Conservation (phyloP, 2,113 vertebrate genomes). For the Mesoclemmys tuberculata region DNA sequence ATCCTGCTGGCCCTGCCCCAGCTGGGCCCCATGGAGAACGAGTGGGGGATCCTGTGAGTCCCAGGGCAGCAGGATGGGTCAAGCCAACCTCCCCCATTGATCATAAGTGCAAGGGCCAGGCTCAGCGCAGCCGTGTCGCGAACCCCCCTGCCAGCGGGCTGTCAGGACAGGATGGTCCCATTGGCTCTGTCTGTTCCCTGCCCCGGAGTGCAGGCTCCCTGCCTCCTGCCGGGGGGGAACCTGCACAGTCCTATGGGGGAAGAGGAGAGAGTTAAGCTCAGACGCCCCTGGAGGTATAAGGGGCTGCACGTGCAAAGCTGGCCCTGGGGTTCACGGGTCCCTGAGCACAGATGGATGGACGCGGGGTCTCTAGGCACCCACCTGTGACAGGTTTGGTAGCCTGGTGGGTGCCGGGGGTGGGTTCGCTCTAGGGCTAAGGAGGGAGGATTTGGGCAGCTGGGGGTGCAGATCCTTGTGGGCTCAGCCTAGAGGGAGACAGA, state of each 20-base stretch:
- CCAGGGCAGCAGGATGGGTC: neutral
- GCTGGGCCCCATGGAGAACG: no score
- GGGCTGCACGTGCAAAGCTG: neutral
- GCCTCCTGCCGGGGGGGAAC: neutral
- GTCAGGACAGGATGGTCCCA: neutral
- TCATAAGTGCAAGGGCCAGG: neutral
- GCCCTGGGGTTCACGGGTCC: neutral
- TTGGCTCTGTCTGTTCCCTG: neutral
- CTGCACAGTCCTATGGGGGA: neutral
- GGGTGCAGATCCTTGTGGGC: neutral
- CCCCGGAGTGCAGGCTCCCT: no score
- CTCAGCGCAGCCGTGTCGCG: no score
- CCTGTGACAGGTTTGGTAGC: no score
- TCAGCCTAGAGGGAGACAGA: neutral
- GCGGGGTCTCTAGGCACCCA: no score
- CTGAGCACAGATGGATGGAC: neutral
- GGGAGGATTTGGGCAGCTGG: neutral
- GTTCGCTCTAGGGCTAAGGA: neutral
- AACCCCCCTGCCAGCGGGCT: no score
- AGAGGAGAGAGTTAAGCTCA: neutral
- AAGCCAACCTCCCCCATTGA: neutral
- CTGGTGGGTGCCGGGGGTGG: accelerated
- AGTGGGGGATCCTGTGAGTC: neutral
- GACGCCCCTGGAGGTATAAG: no score
- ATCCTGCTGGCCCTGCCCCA: neutral